These are phyloP conservation scores for Drosophila burlai DNA, from an alignment of 1,140 invertebrate genomes.

Conservation along the genomic window DNA sequence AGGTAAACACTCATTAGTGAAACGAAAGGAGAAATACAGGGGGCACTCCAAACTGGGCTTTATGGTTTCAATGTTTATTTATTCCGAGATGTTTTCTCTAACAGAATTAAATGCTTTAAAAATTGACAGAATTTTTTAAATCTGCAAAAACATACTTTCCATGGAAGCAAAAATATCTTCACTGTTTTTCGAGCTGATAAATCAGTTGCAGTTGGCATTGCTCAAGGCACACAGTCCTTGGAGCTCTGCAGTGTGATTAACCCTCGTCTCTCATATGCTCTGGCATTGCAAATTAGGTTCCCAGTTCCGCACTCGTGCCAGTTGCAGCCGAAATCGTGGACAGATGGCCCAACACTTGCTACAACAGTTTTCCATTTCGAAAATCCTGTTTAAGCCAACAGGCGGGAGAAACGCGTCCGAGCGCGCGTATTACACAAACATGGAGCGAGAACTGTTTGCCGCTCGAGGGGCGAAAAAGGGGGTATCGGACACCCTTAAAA, in stretches of 20 bases:
- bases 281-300: constrained; percentile 46
- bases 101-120: neutral
- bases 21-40: constrained; percentile 3
- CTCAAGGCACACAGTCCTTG: neutral
- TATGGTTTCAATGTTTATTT: neutral
- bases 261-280: constrained; percentile 4
- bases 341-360: constrained; percentile 54
- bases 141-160: neutral
- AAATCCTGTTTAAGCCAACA: constrained; percentile 60
- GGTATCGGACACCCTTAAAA: neutral
- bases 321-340: constrained; percentile 10
- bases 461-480: neutral
- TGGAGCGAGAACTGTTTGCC: constrained; percentile 28
- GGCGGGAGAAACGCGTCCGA: constrained; percentile 48
- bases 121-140: too few species aligned
- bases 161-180: neutral
- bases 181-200: neutral
- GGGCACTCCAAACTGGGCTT: too few species aligned
- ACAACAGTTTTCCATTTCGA: constrained; percentile 75
- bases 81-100: neutral
- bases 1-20: neutral
- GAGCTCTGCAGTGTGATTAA: constrained; percentile 28
- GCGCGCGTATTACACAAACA: constrained; percentile 74
- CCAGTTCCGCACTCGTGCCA: constrained; percentile 21
- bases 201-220: neutral